Conservation (phyloP, 2,888 invertebrate species). For the Aporophyla lueneburgensis region DNA sequence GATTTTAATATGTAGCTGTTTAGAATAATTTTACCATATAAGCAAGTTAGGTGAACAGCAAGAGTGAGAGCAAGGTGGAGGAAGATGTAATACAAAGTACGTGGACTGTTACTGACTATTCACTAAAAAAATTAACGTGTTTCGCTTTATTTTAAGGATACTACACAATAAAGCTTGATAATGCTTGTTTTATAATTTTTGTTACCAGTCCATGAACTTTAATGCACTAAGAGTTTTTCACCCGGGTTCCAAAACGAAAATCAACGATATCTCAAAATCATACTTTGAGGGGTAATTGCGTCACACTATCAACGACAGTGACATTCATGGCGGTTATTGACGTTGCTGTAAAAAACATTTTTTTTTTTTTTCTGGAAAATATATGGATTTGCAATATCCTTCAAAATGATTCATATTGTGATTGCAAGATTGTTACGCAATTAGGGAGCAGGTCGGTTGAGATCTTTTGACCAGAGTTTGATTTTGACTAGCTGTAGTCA, state of each 20-base stretch:
- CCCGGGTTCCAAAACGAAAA: background rate
- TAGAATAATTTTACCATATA: constrained; percentile 11
- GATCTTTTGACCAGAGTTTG: background rate
- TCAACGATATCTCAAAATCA: background rate
- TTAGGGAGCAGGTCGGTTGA: background rate
- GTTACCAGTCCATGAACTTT: constrained; percentile 1
- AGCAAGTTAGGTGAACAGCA: constrained; percentile 8
- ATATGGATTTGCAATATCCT: no score
- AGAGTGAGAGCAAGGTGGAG: constrained; percentile 25
- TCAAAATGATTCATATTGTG: no score
- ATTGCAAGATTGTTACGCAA: no score
- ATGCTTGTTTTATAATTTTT: constrained; percentile 29
- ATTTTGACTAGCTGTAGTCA: background rate
- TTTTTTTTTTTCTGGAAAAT: no score
- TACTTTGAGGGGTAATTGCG: background rate
- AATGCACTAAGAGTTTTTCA: background rate
- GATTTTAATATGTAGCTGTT: background rate
- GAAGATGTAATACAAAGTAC: constrained; percentile 41
- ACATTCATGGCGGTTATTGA: no score
- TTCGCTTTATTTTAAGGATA: constrained; percentile 33
- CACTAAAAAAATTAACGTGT: constrained; percentile 24
- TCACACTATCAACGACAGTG: no score
- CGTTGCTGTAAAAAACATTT: no score
- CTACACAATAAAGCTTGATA: constrained; percentile 18
- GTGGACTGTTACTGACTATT: constrained; percentile 31